Percentiles rank a stretch among this genome's conserved stretches.
These are phyloP conservation scores for Onychomys leucogaster DNA, from an alignment of 2,797 vertebrate genomes.

Conservation along the genomic window DNA sequence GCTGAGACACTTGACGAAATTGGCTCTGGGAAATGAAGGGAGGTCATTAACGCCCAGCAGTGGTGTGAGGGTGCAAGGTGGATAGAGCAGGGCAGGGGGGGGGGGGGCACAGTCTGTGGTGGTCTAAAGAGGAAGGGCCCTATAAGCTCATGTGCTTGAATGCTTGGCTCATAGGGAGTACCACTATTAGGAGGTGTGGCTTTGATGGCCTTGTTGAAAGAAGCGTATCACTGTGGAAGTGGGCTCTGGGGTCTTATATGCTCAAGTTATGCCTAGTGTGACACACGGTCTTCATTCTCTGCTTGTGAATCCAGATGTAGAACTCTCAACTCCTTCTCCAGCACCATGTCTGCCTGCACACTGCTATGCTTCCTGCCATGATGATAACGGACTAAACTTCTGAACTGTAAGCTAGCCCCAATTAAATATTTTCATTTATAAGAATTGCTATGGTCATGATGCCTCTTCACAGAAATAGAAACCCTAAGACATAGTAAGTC, in stretches of 20 bases:
- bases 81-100: accelerated
- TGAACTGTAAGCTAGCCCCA: not conserved
- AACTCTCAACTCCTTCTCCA: not conserved
- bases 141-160: not conserved
- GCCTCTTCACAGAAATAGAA: not conserved
- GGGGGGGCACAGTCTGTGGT: not conserved
- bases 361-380: not conserved
- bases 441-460: not conserved
- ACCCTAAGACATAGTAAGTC: not conserved
- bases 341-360: not conserved
- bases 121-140: not conserved
- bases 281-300: not conserved
- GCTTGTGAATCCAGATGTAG: not conserved
- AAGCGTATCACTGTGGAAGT: not conserved
- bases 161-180: not conserved
- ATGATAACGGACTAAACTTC: not conserved
- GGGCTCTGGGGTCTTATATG: not conserved
- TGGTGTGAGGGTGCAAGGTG: not conserved
- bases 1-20: not conserved
- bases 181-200: not conserved
- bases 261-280: not conserved
- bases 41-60: not conserved
- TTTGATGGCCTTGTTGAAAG: not conserved
- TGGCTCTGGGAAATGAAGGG: accelerated
- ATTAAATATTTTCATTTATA: not conserved